These are phyloP conservation scores for Abscondita cerata DNA, from an alignment of 2,888 invertebrate species.

Conservation along the genomic window DNA sequence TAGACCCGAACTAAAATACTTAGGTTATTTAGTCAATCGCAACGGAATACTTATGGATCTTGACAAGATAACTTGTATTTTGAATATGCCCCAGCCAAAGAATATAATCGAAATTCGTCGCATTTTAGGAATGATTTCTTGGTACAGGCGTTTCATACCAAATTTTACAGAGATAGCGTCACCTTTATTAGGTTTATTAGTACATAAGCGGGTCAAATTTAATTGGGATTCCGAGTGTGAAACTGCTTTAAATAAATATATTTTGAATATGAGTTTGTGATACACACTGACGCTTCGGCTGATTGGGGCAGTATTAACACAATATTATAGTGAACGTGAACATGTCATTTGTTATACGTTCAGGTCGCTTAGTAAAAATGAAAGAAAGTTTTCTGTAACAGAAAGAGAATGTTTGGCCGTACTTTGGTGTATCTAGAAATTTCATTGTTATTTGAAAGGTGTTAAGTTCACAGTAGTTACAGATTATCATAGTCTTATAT, in stretches of 20 bases:
- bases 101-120: slow-evolving; percentile 23
- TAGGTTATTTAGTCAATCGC: slow-evolving; percentile 45
- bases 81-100: slow-evolving; percentile 26
- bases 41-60: slow-evolving; percentile 41
- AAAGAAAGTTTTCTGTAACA: background rate
- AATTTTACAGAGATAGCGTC: background rate
- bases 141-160: slow-evolving; percentile 10
- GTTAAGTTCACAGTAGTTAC: background rate
- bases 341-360: slow-evolving; percentile 18
- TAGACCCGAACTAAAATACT: slow-evolving; percentile 11
- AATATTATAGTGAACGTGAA: slow-evolving; percentile 9
- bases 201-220: slow-evolving; percentile 24
- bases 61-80: slow-evolving; percentile 25
- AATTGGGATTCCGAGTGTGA: slow-evolving; percentile 14
- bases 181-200: slow-evolving; percentile 24
- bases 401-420: slow-evolving; percentile 7
- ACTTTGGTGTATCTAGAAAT: background rate
- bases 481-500: background rate
- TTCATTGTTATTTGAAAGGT: background rate
- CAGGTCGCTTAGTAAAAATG: slow-evolving; percentile 14
- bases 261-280: slow-evolving; percentile 17
- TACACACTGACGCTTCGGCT: slow-evolving; percentile 4
- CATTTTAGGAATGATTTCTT: slow-evolving; percentile 32
- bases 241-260: slow-evolving; percentile 16
- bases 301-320: slow-evolving; percentile 21